phyloP scores from a whole-genome alignment of 2,888 invertebrate species.

The Chrysopilus asiliformis region DNA sequence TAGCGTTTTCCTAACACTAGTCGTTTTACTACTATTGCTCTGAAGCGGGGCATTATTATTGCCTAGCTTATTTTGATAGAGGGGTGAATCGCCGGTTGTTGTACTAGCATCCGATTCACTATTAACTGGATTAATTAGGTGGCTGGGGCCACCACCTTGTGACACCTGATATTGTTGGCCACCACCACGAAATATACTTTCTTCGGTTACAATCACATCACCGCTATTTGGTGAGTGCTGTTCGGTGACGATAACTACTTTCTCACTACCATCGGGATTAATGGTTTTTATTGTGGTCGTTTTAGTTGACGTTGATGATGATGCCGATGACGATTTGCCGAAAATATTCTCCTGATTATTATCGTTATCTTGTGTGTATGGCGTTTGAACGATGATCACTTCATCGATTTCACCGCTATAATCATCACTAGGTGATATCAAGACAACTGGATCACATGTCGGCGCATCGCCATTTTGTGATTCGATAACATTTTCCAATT shows the following conservation, averaged over 20 bases:
- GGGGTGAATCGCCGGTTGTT: conserved; percentile 12
- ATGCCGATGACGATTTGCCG: not conserved
- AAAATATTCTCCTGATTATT: not conserved
- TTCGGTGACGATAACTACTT: conserved; percentile 9
- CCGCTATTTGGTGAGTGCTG: not conserved
- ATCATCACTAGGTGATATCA: conserved; percentile 8
- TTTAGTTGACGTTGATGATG: not conserved
- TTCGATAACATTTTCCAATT: conserved; percentile 5
- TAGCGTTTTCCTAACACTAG: conserved; percentile 31
- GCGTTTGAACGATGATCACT: conserved; percentile 6
- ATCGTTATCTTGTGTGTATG: not conserved
- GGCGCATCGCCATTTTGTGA: not conserved
- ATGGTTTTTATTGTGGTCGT: conserved; percentile 3
- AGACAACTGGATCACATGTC: conserved; percentile 6
- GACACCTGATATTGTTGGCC: conserved; percentile 5
- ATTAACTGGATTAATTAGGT: conserved; percentile 3
- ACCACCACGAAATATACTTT: too few relatives aligned
- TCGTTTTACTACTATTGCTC: not conserved
- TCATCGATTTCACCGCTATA: conserved; percentile 3
- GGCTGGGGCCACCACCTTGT: not conserved
- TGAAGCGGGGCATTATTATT: not conserved
- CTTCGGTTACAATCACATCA: not conserved
- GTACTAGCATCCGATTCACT: conserved; percentile 12
- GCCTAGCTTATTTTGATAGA: conserved; percentile 12
- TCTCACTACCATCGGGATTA: conserved; percentile 6